Evolutionary conservation across 2,113 vertebrate genomes (phyloP).

Genomic region (Tenebrosternarchus preto): DNA sequence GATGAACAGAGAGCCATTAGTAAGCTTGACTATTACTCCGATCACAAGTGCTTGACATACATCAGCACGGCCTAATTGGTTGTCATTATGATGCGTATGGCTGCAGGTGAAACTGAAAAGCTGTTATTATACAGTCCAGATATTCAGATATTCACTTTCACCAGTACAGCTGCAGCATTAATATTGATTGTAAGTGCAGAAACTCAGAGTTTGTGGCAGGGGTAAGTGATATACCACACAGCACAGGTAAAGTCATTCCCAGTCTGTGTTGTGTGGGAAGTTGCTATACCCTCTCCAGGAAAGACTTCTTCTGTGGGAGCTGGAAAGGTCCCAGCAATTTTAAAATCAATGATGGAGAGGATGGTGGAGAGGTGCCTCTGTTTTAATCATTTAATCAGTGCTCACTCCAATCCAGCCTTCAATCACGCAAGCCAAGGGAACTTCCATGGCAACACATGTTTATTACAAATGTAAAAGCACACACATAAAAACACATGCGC

Average conservation of each 20-base stretch:
- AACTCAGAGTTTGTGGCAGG: not conserved
- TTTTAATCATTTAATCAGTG: conserved; percentile 60
- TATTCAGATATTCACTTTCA: conserved; percentile 20
- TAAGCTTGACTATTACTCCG: not conserved
- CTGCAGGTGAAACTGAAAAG: conserved; percentile 12
- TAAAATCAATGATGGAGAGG: conserved; percentile 55
- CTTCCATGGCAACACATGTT: conserved; percentile 33
- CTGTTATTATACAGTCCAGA: conserved; percentile 12
- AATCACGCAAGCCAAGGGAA: conserved; percentile 43
- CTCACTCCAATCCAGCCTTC: conserved; percentile 51
- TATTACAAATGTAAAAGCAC: not conserved
- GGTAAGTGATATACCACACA: not conserved
- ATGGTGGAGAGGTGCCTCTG: conserved; percentile 22
- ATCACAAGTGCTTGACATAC: not conserved
- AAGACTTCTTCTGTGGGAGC: conserved; percentile 28
- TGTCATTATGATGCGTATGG: conserved; percentile 7
- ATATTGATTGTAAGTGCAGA: conserved; percentile 25
- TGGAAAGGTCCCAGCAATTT: conserved; percentile 33
- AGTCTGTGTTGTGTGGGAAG: not conserved
- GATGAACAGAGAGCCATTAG: conserved; percentile 34
- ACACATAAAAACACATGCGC: not conserved
- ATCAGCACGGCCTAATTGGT: not conserved
- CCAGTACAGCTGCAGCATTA: conserved; percentile 24
- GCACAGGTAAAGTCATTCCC: not conserved
- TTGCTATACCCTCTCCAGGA: not conserved